A percentile compares a stretch with the other conserved stretches of the same genome.
Conservation (phyloP, 1,140 invertebrate genomes). For the Aphaenogaster ashmeadi region DNA sequence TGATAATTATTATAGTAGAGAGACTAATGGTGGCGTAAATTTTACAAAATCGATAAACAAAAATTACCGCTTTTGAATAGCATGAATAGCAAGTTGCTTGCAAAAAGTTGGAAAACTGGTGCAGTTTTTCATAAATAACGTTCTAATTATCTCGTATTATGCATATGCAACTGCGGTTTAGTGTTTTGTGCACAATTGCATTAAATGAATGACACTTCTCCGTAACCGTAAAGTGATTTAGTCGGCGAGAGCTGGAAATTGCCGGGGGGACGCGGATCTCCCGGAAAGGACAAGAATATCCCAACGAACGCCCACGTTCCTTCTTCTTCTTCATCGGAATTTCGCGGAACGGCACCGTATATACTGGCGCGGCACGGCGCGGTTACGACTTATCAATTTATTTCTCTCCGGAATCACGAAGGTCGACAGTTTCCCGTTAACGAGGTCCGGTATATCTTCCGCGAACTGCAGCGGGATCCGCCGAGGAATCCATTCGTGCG, state of each 20-base stretch:
- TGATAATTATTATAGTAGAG: background rate
- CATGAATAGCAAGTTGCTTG: background rate
- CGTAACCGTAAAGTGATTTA: constrained; percentile 1
- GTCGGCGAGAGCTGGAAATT: constrained; percentile 13
- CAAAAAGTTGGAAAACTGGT: background rate
- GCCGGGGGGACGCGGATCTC: background rate
- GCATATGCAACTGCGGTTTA: background rate
- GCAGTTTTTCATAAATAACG: background rate
- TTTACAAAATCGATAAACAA: background rate
- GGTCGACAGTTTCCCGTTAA: constrained; percentile 55
- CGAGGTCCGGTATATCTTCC: constrained; percentile 27
- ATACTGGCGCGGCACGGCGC: background rate
- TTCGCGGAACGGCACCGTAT: constrained; percentile 32
- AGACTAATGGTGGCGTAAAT: background rate
- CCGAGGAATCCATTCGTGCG: constrained; percentile 33
- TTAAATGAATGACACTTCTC: background rate
- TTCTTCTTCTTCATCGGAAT: constrained; percentile 9
- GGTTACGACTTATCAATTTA: constrained; percentile 55
- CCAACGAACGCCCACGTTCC: background rate
- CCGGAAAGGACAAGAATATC: constrained; percentile 9
- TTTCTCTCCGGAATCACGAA: constrained; percentile 48
- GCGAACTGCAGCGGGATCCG: constrained; percentile 30
- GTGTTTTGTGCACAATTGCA: constrained; percentile 20
- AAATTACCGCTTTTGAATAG: background rate
- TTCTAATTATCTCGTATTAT: constrained; percentile 14